Conservation (phyloP, 2,797 vertebrate species). For the Sebastes trivittatus region DNA sequence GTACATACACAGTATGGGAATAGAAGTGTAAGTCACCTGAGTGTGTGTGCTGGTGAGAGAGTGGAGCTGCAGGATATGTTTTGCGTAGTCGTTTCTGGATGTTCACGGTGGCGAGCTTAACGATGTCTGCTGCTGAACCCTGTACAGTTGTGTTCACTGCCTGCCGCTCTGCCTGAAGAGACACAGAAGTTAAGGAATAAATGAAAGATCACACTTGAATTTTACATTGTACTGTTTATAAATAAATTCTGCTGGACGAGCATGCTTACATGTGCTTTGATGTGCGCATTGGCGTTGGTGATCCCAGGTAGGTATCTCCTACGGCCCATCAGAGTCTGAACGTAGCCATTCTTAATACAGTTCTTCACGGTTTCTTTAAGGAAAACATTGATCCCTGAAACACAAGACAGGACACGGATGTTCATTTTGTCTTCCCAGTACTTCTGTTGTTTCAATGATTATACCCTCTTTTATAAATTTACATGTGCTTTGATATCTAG, state of each 20-base stretch:
- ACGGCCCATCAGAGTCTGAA: conserved; percentile 93
- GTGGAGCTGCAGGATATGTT: conserved; percentile 77
- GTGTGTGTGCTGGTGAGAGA: conserved; percentile 86
- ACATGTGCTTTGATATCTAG: neutral
- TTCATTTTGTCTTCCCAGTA: neutral
- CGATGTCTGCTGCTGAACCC: conserved; percentile 96
- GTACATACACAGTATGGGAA: neutral
- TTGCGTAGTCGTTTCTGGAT: conserved; percentile 88
- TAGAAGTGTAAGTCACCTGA: conserved; percentile 53
- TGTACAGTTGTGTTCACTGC: conserved; percentile 97
- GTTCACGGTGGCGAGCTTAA: conserved; percentile 95
- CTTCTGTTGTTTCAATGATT: neutral
- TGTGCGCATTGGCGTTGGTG: conserved; percentile 86
- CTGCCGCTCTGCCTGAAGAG: conserved; percentile 91
- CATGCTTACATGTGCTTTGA: conserved; percentile 89
- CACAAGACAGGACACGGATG: neutral
- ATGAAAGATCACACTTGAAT: neutral
- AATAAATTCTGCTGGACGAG: neutral
- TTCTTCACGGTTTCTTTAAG: conserved; percentile 90
- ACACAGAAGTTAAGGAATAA: neutral
- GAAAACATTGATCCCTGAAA: conserved; percentile 90
- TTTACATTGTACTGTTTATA: neutral
- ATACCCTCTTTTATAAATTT: neutral
- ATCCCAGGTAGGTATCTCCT: conserved; percentile 93
- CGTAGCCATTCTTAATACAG: conserved; percentile 90